Conservation (phyloP, 2,113 vertebrate species). For the Macquaria australasica region DNA sequence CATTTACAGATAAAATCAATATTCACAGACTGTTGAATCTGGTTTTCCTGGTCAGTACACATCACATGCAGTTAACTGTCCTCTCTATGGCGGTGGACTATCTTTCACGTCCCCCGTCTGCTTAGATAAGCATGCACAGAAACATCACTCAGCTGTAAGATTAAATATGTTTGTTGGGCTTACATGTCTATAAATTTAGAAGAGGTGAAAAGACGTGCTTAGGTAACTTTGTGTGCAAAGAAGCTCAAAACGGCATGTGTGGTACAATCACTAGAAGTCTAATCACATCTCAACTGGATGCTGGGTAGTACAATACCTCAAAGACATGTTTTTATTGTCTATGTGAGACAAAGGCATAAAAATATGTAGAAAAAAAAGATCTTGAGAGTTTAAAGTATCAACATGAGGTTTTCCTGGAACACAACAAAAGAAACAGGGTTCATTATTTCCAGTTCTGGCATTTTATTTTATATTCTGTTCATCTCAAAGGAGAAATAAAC, state of each 20-base stretch:
- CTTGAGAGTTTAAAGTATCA: slow-evolving; percentile 47
- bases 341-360: slow-evolving; percentile 25
- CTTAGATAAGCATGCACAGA: not conserved
- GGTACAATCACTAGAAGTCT: not conserved
- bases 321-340: slow-evolving; percentile 40
- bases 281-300: slow-evolving; percentile 12
- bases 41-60: not conserved
- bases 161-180: not conserved
- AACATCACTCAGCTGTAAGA: not conserved
- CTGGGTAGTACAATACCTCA: slow-evolving; percentile 18
- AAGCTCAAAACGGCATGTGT: not conserved
- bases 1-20: not conserved
- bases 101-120: not conserved
- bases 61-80: not conserved
- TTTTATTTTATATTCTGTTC: slow-evolving; percentile 62
- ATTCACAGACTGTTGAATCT: not conserved
- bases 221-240: not conserved
- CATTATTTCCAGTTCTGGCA: slow-evolving; percentile 63
- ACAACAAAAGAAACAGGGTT: slow-evolving; percentile 65
- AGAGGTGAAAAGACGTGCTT: not conserved
- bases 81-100: not conserved
- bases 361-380: slow-evolving; percentile 40
- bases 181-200: not conserved
- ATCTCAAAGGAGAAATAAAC: slow-evolving; percentile 73
- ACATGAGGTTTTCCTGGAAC: slow-evolving; percentile 62